Percentiles rank a stretch among this genome's conserved stretches.
Evolutionary conservation across 2,797 vertebrate species (phyloP).

Genomic region (Loriculus beryllinus): DNA sequence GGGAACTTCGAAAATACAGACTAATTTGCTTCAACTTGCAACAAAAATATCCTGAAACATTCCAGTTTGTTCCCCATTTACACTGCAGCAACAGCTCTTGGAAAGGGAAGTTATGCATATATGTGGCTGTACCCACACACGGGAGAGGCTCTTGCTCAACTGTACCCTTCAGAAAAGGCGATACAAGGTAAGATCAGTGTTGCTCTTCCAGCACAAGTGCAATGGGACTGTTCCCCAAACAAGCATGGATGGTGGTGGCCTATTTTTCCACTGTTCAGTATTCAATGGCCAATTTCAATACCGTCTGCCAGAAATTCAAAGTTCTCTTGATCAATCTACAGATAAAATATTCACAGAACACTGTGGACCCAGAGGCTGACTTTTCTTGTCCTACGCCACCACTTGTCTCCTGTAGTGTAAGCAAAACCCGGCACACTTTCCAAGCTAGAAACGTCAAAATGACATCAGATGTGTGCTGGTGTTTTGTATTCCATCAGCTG

Average conservation of each 20-base stretch:
- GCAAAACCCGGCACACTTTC: slow-evolving; percentile 35
- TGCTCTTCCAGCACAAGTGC: not conserved
- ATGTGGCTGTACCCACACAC: not conserved
- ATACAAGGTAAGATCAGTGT: not conserved
- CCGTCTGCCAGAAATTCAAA: slow-evolving; percentile 46
- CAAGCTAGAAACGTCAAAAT: slow-evolving; percentile 39
- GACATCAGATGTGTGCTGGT: not conserved
- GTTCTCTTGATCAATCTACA: slow-evolving; percentile 65
- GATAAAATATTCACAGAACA: slow-evolving; percentile 38
- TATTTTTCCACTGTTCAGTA: not conserved
- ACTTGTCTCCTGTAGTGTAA: slow-evolving; percentile 50
- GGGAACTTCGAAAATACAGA: slow-evolving; percentile 63
- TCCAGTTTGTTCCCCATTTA: slow-evolving; percentile 74
- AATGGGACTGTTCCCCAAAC: not conserved
- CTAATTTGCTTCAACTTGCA: slow-evolving; percentile 45
- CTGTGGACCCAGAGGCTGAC: slow-evolving; percentile 58
- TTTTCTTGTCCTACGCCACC: slow-evolving; percentile 47
- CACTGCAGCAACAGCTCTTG: slow-evolving; percentile 51
- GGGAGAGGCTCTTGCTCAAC: slow-evolving; percentile 13
- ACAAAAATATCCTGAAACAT: slow-evolving; percentile 66
- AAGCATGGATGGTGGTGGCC: not conserved
- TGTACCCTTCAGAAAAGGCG: slow-evolving; percentile 9
- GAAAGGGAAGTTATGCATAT: not conserved
- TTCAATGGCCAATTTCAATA: slow-evolving; percentile 34
- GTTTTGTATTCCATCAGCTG: slow-evolving; percentile 13